A percentile compares a stretch with the other conserved stretches of the same genome.
Evolutionary conservation across 2,888 invertebrate species (phyloP).

Genomic region (Leptopterna dolabrata): DNA sequence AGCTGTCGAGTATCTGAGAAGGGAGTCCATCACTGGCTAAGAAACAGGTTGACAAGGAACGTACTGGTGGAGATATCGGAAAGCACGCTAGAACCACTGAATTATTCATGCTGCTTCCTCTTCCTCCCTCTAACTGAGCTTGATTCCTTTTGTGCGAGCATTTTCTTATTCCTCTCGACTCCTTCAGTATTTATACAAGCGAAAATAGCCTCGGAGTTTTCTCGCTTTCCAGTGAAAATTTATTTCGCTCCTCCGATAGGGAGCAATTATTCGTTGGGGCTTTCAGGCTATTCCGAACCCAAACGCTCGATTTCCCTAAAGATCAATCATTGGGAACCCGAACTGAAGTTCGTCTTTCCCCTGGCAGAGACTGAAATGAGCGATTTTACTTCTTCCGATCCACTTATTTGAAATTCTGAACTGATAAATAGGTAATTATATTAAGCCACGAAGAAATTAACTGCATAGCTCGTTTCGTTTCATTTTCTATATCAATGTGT

Average conservation of each 20-base stretch:
- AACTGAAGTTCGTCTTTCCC: no score
- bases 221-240: background rate
- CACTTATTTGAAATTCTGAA: no score
- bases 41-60: background rate
- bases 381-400: no score
- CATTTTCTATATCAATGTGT: no score
- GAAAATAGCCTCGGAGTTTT: background rate
- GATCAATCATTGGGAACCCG: no score
- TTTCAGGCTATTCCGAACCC: no score
- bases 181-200: background rate
- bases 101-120: background rate
- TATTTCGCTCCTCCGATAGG: background rate
- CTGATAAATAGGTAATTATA: no score
- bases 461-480: no score
- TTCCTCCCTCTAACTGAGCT: constrained; percentile 4
- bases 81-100: constrained; percentile 6
- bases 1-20: background rate
- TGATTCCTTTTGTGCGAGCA: constrained; percentile 15
- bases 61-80: background rate
- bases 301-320: no score
- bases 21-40: background rate
- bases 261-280: background rate
- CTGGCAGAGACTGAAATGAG: no score
- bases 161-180: constrained; percentile 8
- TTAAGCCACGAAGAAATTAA: no score